phyloP scores from a whole-genome alignment of 1,140 invertebrate species.

The Solen grandis region DNA sequence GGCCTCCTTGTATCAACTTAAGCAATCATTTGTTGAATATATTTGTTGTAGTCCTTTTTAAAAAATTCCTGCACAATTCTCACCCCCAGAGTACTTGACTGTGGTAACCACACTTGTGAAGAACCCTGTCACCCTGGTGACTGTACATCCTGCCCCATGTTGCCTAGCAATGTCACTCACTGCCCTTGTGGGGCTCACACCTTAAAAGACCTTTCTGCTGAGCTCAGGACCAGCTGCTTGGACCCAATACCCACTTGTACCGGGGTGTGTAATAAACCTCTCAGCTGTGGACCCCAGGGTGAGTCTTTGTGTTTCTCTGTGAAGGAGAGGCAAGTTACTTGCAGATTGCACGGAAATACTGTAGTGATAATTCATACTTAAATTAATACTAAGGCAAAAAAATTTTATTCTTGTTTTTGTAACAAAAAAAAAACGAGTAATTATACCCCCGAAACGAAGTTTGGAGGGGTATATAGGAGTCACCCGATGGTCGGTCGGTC shows the following conservation, averaged over 20 bases:
- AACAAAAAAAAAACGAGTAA: no score
- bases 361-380: background rate
- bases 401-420: background rate
- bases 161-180: conserved; percentile 83
- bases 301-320: conserved; percentile 62
- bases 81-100: conserved; percentile 71
- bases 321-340: no score
- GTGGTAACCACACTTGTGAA: conserved; percentile 80
- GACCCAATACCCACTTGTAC: conserved; percentile 94
- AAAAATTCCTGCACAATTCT: no score
- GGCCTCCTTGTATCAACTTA: no score
- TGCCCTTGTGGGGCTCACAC: conserved; percentile 93
- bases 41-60: no score
- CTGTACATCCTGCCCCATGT: conserved; percentile 73
- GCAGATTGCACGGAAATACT: background rate
- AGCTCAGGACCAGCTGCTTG: conserved; percentile 85
- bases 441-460: no score
- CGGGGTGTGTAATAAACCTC: conserved; percentile 88
- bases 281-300: conserved; percentile 91
- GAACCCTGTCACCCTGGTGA: conserved; percentile 76
- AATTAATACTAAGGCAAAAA: background rate
- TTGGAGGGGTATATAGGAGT: no score
- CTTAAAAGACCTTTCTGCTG: conserved; percentile 74
- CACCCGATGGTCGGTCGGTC: no score
- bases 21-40: no score